These are phyloP conservation scores for Drosophila atroscutellata DNA, from an alignment of 2,888 invertebrate species.

Conservation along the genomic window DNA sequence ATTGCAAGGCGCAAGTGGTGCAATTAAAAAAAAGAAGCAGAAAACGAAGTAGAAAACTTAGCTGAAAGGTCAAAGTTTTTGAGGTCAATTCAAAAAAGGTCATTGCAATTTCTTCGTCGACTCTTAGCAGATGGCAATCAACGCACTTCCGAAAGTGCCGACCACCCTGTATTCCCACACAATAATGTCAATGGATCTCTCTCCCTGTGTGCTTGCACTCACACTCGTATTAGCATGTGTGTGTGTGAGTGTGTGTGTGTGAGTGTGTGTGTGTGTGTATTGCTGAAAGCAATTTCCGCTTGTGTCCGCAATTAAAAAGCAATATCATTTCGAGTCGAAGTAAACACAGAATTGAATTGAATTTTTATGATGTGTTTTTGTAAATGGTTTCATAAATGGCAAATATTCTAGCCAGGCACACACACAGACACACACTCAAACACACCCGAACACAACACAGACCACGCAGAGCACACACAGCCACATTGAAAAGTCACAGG, in stretches of 20 bases:
- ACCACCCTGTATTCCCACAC: slow-evolving; percentile 2
- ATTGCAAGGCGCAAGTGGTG: slow-evolving; percentile 63
- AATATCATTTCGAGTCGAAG: slow-evolving; percentile 69
- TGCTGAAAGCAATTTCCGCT: slow-evolving; percentile 78
- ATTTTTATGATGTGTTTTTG: slow-evolving; percentile 80
- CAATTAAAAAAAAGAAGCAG: slow-evolving; percentile 54
- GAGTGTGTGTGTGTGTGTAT: slow-evolving; percentile 30
- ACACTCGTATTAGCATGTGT: background rate
- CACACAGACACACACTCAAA: slow-evolving; percentile 3
- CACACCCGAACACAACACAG: slow-evolving; percentile 12
- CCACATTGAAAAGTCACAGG: slow-evolving; percentile 38
- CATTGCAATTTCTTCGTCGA: slow-evolving; percentile 48
- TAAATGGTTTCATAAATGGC: slow-evolving; percentile 78
- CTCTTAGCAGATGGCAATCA: slow-evolving; percentile 58
- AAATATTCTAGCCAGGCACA: slow-evolving; percentile 48
- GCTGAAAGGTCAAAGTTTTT: slow-evolving; percentile 68
- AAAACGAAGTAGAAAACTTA: slow-evolving; percentile 10
- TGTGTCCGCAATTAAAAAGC: slow-evolving; percentile 83
- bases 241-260: slow-evolving; percentile 27
- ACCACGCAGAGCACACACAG: slow-evolving; percentile 10
- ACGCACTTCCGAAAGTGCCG: slow-evolving; percentile 69
- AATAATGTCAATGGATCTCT: slow-evolving; percentile 12
- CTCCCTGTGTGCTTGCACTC: background rate
- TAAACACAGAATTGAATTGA: slow-evolving; percentile 73
- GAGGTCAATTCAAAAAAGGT: slow-evolving; percentile 51